Evolutionary conservation across 2,797 vertebrate species (phyloP).

Genomic region (Cuculus canorus): DNA sequence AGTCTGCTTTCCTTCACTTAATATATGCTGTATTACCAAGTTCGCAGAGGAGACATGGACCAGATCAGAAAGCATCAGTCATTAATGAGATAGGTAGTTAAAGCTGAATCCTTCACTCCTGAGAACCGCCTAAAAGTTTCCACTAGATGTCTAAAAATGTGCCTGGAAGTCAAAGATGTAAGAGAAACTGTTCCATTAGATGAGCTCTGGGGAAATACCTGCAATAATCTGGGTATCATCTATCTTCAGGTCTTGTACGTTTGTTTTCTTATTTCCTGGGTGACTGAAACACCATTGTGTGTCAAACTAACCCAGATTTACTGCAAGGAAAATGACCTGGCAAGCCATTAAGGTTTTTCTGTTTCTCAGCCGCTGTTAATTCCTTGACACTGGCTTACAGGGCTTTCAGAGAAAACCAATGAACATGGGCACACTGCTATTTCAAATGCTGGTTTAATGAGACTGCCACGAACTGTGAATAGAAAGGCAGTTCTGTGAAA

Average conservation of each 20-base stretch:
- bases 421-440: background rate
- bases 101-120: background rate
- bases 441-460: constrained; percentile 40
- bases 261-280: background rate
- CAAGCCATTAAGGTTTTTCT: constrained; percentile 9
- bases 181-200: background rate
- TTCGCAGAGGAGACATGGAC: background rate
- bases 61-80: background rate
- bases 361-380: constrained; percentile 14
- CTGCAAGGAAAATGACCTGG: constrained; percentile 18
- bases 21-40: background rate
- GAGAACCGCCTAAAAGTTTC: background rate
- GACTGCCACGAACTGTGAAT: constrained; percentile 40
- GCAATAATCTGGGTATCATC: background rate
- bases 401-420: constrained; percentile 21
- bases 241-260: background rate
- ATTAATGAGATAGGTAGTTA: background rate
- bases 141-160: background rate
- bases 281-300: background rate
- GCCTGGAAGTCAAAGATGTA: background rate
- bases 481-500: constrained; percentile 46
- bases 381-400: constrained; percentile 36
- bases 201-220: background rate
- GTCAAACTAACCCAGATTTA: constrained; percentile 28
- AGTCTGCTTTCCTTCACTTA: background rate